Evolutionary conservation across 2,888 invertebrate species (phyloP).

Genomic region (Clivina fossor): DNA sequence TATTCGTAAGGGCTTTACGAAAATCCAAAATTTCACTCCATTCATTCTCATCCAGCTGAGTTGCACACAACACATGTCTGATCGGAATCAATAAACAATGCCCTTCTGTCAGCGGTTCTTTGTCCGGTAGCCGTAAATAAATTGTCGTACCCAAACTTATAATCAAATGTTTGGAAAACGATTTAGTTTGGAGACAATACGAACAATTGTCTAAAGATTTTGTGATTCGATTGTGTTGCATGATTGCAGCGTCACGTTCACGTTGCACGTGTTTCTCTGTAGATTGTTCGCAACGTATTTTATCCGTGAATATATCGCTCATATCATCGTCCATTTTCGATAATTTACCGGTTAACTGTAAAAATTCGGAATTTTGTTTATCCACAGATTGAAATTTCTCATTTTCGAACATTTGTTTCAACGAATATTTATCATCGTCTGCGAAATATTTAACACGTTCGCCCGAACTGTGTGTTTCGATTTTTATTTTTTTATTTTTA

Average conservation of each 20-base stretch:
- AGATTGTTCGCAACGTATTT: slow-evolving; percentile 68
- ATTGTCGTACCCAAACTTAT: slow-evolving; percentile 78
- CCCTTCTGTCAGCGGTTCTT: slow-evolving; percentile 77
- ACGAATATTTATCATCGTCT: slow-evolving; percentile 85
- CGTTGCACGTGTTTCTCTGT: slow-evolving; percentile 62
- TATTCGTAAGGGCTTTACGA: slow-evolving; percentile 73
- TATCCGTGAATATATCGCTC: slow-evolving; percentile 83
- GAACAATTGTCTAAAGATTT: slow-evolving; percentile 77
- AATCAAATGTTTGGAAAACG: slow-evolving; percentile 82
- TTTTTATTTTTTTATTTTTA: slow-evolving; percentile 59
- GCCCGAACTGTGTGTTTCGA: slow-evolving; percentile 72
- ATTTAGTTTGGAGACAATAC: slow-evolving; percentile 78
- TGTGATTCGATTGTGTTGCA: slow-evolving; percentile 70
- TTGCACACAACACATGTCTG: slow-evolving; percentile 76
- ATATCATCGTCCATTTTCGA: slow-evolving; percentile 75
- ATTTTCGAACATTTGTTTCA: slow-evolving; percentile 81
- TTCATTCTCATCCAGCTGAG: slow-evolving; percentile 90
- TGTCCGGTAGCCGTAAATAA: slow-evolving; percentile 81
- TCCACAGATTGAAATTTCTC: slow-evolving; percentile 79
- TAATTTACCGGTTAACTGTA: slow-evolving; percentile 69
- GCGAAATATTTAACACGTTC: slow-evolving; percentile 81
- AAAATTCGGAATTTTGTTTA: slow-evolving; percentile 79
- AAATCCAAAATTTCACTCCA: slow-evolving; percentile 86
- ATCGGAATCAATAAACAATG: slow-evolving; percentile 87
- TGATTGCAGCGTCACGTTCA: slow-evolving; percentile 68